phyloP scores from a whole-genome alignment of 53 echinoderm and acorn worm species.

The Arbacia lixula region DNA sequence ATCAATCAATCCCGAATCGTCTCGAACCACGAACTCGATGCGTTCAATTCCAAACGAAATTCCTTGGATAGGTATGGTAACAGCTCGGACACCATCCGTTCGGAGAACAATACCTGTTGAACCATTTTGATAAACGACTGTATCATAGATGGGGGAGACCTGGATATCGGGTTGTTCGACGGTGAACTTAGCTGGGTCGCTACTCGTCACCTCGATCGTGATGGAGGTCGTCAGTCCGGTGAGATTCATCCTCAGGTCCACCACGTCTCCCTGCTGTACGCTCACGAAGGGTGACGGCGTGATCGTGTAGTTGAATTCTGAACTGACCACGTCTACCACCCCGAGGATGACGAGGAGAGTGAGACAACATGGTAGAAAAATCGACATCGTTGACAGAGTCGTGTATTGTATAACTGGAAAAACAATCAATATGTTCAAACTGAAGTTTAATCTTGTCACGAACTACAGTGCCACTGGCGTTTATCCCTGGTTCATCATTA shows the following conservation, averaged over 20 bases:
- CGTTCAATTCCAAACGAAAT: conserved; percentile 13
- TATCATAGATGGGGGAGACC: conserved; percentile 26
- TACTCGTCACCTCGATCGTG: neutral
- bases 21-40: conserved; percentile 9
- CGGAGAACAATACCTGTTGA: neutral
- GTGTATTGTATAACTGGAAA: no score
- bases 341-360: neutral
- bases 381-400: no score
- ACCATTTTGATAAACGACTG: conserved; percentile 2
- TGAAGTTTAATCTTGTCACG: no score
- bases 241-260: neutral
- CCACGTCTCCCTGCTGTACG: conserved; percentile 4
- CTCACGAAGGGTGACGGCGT: neutral
- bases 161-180: conserved; percentile 1
- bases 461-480: no score
- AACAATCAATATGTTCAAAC: no score
- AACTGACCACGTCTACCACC: neutral
- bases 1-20: conserved; percentile 3
- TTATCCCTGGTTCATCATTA: no score
- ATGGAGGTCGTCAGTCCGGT: conserved; percentile 13
- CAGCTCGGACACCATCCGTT: neutral
- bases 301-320: conserved; percentile 27
- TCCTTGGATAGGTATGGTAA: conserved; percentile 8
- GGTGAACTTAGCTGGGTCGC: conserved; percentile 5
- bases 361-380: no score